These are phyloP conservation scores for Brachynemurus nebulosus DNA, from an alignment of 2,888 invertebrate genomes.

Conservation along the genomic window DNA sequence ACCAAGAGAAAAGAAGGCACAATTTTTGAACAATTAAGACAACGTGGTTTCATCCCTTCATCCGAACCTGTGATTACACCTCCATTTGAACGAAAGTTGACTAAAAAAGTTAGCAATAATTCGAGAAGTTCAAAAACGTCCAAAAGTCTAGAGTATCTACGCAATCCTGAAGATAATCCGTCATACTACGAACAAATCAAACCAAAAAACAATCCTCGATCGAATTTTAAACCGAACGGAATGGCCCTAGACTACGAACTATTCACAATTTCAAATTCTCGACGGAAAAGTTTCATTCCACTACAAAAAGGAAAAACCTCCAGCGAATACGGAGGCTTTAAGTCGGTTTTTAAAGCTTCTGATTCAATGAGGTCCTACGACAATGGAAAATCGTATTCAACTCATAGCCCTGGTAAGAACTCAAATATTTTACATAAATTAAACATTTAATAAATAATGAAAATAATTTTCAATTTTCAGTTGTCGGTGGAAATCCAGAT, in stretches of 20 bases:
- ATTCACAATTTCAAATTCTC: slow-evolving; percentile 36
- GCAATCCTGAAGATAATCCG: slow-evolving; percentile 32
- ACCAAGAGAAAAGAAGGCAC: slow-evolving; percentile 22
- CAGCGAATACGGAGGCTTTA: slow-evolving; percentile 18
- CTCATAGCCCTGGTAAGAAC: not conserved
- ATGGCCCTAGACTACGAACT: slow-evolving; percentile 65
- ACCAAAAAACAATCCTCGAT: slow-evolving; percentile 26
- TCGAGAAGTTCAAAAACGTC: slow-evolving; percentile 24
- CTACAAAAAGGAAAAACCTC: slow-evolving; percentile 22
- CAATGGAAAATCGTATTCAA: not conserved
- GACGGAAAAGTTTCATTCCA: slow-evolving; percentile 6
- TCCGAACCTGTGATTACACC: slow-evolving; percentile 17
- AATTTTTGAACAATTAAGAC: slow-evolving; percentile 36
- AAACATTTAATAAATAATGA: no score
- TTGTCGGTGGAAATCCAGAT: slow-evolving; percentile 29
- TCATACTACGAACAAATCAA: slow-evolving; percentile 35
- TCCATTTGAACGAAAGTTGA: slow-evolving; percentile 25
- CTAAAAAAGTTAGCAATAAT: slow-evolving; percentile 28
- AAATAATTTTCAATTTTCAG: no score
- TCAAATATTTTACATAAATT: no score
- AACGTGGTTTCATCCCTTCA: slow-evolving; percentile 35
- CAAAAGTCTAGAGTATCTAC: slow-evolving; percentile 39
- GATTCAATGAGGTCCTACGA: slow-evolving; percentile 5
- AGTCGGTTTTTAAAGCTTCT: slow-evolving; percentile 3
- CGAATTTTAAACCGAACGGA: slow-evolving; percentile 40